phyloP scores from a whole-genome alignment of 2,888 invertebrate genomes.

The Nymphalis urticae region DNA sequence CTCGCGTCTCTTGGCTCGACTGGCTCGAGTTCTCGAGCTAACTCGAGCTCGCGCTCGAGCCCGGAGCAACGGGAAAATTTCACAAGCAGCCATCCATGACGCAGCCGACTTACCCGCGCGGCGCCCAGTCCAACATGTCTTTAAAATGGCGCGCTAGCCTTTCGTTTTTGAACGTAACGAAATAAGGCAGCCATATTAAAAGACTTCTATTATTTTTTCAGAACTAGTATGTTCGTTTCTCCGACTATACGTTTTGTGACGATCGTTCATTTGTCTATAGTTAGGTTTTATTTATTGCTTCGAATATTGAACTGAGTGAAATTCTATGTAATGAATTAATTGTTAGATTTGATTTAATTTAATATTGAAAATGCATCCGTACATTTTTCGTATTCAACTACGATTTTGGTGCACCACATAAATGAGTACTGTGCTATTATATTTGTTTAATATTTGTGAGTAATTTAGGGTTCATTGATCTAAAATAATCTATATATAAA shows the following conservation, averaged over 20 bases:
- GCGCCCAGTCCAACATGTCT: conserved; percentile 44
- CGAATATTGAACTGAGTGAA: not conserved
- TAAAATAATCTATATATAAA: no score
- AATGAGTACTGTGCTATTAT: no score
- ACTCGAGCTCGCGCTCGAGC: conserved; percentile 30
- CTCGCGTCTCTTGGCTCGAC: conserved; percentile 35
- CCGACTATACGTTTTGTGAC: conserved; percentile 7
- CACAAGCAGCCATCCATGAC: conserved; percentile 63
- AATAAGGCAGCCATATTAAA: conserved; percentile 42
- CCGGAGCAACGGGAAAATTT: conserved; percentile 53
- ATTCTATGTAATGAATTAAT: not conserved
- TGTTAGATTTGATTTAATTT: no score
- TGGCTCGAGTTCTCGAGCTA: conserved; percentile 39
- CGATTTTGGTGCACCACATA: no score
- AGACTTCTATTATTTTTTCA: conserved; percentile 30
- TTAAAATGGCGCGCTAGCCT: conserved; percentile 44
- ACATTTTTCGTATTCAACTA: no score
- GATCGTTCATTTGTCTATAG: conserved; percentile 19
- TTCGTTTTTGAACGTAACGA: conserved; percentile 47
- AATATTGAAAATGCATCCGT: no score
- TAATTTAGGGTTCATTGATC: no score
- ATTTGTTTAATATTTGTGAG: no score
- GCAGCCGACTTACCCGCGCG: conserved; percentile 45
- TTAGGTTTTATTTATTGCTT: conserved; percentile 8
- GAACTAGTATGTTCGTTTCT: conserved; percentile 22